Base-by-base conservation (phyloP, 2,797 vertebrate species). In the Typhlichthys subterraneus region DNA sequence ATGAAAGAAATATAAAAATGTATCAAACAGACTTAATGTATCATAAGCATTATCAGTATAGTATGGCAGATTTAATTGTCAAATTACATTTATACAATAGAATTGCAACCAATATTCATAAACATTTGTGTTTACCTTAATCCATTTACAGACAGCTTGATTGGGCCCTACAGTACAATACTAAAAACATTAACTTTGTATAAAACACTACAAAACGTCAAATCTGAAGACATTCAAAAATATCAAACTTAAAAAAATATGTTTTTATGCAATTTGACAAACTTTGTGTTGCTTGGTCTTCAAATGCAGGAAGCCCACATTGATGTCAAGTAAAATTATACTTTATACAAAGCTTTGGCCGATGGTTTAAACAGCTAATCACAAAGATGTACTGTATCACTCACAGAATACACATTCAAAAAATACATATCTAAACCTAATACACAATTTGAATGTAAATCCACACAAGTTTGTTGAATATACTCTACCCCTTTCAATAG, bases 111-210 rank as follows among this genome's bases (percentile, higher is more conserved):
- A 42, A 7, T 42, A 42, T 42, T 42, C 38, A 42, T 42, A 9
- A 42, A 29, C 23, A 29, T 29, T 29, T 29, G 23, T 4, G 23
- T 29, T 29, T 29, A 29, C 23, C 23, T 29, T 29, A 29, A 29
- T 29, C 23, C 23, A 29, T 29, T 29, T 29, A 29, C 23, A 29
- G 23, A 29, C 23, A 29, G 23, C 4, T 29, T 29, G 23, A 29
- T 29, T 29, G 23, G 23, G 23, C 23, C 23, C 23, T 29, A 29
- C 23, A 29, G 23, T 29, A 29, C 23, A 29, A 29, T 42, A 7
- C 1, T 9, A 42, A 88, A 65, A 84, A 81, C 59, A 77, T 70
- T 69, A 51, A 82, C 46, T 53, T 49, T 29, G 69, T 83, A 85
- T 70, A 86, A 87, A 10, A 57, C 31, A 57, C 77, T 66, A 83